Evolutionary conservation across 1,140 invertebrate species (phyloP).

Genomic region (Pemphigus obesinymphae): DNA sequence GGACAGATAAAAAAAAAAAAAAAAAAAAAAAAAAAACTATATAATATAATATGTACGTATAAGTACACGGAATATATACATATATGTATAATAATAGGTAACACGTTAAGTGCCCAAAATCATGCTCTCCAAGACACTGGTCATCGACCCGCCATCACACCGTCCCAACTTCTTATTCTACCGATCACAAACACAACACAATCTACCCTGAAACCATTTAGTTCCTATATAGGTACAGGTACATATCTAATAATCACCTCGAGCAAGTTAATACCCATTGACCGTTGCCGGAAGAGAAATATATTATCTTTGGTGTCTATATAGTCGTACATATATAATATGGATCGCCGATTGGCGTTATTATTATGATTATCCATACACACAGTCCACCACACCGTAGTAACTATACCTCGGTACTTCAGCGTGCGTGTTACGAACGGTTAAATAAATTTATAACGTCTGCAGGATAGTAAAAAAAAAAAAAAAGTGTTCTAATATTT

Average conservation of each 20-base stretch:
- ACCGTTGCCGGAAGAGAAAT: conserved; percentile 21
- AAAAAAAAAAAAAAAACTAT: too few species aligned
- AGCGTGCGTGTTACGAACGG: background rate
- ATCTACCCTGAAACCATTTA: conserved; percentile 38
- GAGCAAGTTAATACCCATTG: conserved; percentile 27
- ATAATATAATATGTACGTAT: background rate
- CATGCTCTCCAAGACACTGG: background rate
- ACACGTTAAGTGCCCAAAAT: conserved; percentile 40
- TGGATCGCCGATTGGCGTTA: conserved; percentile 11
- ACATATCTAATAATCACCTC: conserved; percentile 23
- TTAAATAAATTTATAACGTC: conserved; percentile 6
- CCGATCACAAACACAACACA: background rate
- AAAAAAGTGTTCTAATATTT: background rate
- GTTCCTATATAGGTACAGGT: background rate
- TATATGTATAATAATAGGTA: conserved; percentile 24
- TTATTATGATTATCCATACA: conserved; percentile 34
- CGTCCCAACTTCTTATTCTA: background rate
- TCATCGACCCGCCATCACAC: conserved; percentile 3
- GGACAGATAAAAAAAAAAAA: too few species aligned
- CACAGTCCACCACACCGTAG: background rate
- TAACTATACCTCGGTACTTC: background rate
- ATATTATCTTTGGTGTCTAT: conserved; percentile 7
- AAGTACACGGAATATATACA: background rate
- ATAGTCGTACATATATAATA: background rate
- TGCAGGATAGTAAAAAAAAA: background rate